phyloP scores from a whole-genome alignment of 1,140 invertebrate species.

The Caenorhabditis latens region DNA sequence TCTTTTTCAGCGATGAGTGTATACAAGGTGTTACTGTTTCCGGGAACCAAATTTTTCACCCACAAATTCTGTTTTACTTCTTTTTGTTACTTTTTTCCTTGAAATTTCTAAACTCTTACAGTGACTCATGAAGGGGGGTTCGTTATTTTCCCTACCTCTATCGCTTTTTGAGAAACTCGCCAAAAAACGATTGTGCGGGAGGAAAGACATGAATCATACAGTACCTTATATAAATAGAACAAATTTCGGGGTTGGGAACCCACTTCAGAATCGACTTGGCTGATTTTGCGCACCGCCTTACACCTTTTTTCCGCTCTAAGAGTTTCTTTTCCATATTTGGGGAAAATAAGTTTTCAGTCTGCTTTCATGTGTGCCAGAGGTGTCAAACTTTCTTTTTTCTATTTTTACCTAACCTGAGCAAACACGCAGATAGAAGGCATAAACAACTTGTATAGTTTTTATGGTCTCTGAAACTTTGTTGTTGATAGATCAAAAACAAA shows the following conservation, averaged over 20 bases:
- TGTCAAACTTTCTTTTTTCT: neutral
- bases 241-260: slow-evolving; percentile 33
- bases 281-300: slow-evolving; percentile 25
- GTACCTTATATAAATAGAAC: slow-evolving; percentile 53
- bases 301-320: neutral
- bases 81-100: neutral
- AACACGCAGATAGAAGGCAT: neutral
- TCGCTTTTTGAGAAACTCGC: slow-evolving; percentile 11
- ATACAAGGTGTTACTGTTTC: neutral
- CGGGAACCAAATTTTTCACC: neutral
- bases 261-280: slow-evolving; percentile 41
- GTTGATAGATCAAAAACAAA: neutral
- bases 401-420: too few relatives aligned
- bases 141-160: slow-evolving; percentile 6
- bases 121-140: slow-evolving; percentile 27
- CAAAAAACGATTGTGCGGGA: slow-evolving; percentile 43
- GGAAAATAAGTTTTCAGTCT: neutral
- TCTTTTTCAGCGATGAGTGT: neutral
- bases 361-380: neutral
- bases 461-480: neutral
- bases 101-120: slow-evolving; percentile 14
- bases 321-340: neutral
- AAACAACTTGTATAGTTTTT: slow-evolving; percentile 32
- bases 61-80: neutral
- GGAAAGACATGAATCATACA: slow-evolving; percentile 53